Evolutionary conservation across 53 echinoderm and acorn worm species (phyloP), one percentile per base, ranked within the genome.

Genomic region (Stichopus horrens): DNA sequence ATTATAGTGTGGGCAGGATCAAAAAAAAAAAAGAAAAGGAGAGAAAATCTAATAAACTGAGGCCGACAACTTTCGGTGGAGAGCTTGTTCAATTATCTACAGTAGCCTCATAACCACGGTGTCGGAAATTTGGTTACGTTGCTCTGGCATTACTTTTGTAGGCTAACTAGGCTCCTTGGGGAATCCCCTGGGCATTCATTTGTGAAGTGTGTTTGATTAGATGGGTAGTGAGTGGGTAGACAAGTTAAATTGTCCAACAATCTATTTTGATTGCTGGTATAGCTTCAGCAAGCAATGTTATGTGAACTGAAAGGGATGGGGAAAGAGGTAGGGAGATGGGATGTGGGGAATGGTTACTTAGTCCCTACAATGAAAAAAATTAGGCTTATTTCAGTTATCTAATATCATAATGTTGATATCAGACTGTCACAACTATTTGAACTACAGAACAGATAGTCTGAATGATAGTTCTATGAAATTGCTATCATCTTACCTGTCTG

Each of bases 161-260:
- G 76, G 56, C 75, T 56, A 73, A 74, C 74, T 56, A 8, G 37
- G 55, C 51, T 13, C 87, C 57, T 74, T 52, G 20, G 71, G 75
- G 87, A 54, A 5, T 23, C 37, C 54, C 53, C 18, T 58, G 56
- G 58, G 81, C 81, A 21, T 56, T 81, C 57, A 57, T 56, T 81
- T 55, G 81, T 58, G 8, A 13, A 81, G 23, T 81, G 81, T 81
- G 22, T 81, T 81, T 56, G 57, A 81, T 81, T 81, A 81, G 21
- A 56, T 81, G 58, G 81, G 6, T 71, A 21, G 71, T 20, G n/a
- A 71, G 20, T 1, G n/a, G 18, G 7, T 18, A 20, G 19, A 7
- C 71, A 71, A 20, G 71, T 71, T n/a, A 71, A 16, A 37, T 37
- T 37, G 37, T 37, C 37, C 37, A 37, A 37, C 37, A 37, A 37